Evolutionary conservation across 1,140 invertebrate species (phyloP), one percentile per base, ranked within the genome.

Genomic region (Anastrepha ludens): DNA sequence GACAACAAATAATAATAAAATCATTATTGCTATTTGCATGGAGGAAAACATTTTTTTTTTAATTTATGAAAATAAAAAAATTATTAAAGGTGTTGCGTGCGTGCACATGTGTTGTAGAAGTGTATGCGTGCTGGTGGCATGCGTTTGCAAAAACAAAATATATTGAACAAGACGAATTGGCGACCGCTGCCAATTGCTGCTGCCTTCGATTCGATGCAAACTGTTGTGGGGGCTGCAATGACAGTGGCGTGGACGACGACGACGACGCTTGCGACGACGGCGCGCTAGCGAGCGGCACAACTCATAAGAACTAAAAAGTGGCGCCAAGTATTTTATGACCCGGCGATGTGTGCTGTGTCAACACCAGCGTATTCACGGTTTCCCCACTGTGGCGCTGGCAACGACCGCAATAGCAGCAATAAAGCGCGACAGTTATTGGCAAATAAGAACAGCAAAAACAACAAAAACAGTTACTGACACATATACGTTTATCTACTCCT

Each of bases 291-390:
- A 81, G 47, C 74, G 74, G 44, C 15, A 20, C 47, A 47, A 50
- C 6, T 47, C 17, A 20, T 17, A 55, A 29, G 47, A 41, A 50
- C 8, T 39, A 70, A 87, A 86, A 87, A 87, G 86, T 87, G 86
- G 87, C 87, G 87, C 87, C 87, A 87, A 87, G 39, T 39, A 50
- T 78, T 74, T 87, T 87, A 64, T 87, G 29, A 44, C 50, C 55
- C 62, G 58, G 41, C 59, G 39, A 15, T 86, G 39, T 86, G 58
- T 67, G 60, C 64, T 67, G 50, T 70, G 65, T 67, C 86, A 87
- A 87, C 86, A 87, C 29, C 64, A 62, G n/a, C 29, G 39, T 11
- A 29, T 11, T 67, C 41, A 41, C 44, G n/a, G 62, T 39, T 20
- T 50, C 44, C 64, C 9, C 86, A 60, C 11, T 17, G 58, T 85